Evolutionary conservation across 1,140 invertebrate genomes (phyloP), one percentile per base, ranked within the genome.

Genomic region (Pentalonia nigronervosa): DNA sequence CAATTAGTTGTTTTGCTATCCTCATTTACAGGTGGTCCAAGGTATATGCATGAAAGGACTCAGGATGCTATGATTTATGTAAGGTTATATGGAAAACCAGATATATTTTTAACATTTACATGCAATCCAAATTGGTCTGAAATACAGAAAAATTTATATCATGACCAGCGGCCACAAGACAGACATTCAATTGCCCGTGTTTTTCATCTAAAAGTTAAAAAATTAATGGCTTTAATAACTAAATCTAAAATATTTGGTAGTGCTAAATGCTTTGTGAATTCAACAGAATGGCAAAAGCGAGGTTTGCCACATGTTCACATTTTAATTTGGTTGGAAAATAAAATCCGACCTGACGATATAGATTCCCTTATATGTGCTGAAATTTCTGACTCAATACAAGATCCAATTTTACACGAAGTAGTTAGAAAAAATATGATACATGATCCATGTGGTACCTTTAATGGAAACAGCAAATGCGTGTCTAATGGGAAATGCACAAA

Each of bases 401-500:
- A 84, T 84, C 36, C 81, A 4, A 21, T 45, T 47, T 25, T 86
- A 21, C 45, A 86, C 23, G 14, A 25, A 25, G 47, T 86, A 25
- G 45, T 86, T 36, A 95, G 89, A 92, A 95, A 95, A 93, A 96
- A 96, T 36, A 83, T 83, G 96, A 95, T 96, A 94, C 96, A 96
- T 95, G 96, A 96, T 36, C 96, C 96, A 90, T 96, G 96, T 95
- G 96, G 95, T 50, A 11, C 84, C 36, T 67, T 95, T 7, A 86
- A 86, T 47, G 45, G 14, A 34, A 94, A 94, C 93, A 95, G 95
- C 92, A 95, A 95, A 11, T 96, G 96, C 94, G 96, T 96, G 96
- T 91, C 84, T 47, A 94, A 95, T 93, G 95, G 95, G 50, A 95
- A 95, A 91, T 96, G 96, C 94, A 94, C 95, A 96, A 96, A 94